Percentiles rank a stretch among this genome's conserved stretches.
Conservation (phyloP, 2,888 invertebrate species). For the Sinohyriopsis cumingii region DNA sequence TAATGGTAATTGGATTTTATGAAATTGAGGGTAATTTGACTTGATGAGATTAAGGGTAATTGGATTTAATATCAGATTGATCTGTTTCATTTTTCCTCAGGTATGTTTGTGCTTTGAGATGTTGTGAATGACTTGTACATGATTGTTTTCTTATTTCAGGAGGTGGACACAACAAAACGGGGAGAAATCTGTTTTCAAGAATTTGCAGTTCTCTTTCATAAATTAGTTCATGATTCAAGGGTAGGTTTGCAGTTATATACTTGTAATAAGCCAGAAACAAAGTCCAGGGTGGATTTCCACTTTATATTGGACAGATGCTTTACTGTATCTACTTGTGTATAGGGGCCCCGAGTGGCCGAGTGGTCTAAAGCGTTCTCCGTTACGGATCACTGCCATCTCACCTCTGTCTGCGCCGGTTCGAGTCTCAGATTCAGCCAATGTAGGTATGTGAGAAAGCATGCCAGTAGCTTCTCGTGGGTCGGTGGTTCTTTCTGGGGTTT, state of each 20-base stretch:
- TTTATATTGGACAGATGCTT: too few species aligned
- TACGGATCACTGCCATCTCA: too few species aligned
- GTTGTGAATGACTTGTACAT: not conserved
- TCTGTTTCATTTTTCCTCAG: not conserved
- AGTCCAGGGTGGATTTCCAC: not conserved
- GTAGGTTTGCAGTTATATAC: conserved; percentile 75
- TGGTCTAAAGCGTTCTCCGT: too few species aligned
- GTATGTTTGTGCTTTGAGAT: not conserved
- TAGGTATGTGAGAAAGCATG: too few species aligned
- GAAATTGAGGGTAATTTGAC: too few species aligned
- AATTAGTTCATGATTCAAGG: conserved; percentile 84
- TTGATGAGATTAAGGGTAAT: not conserved
- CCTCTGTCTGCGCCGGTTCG: too few species aligned
- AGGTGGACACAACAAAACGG: conserved; percentile 82
- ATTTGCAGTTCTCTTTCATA: conserved; percentile 88
- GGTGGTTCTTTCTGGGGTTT: too few species aligned
- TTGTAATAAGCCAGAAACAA: not conserved
- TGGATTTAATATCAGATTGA: not conserved
- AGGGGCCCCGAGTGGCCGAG: too few species aligned
- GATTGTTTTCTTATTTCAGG: conserved; percentile 77
- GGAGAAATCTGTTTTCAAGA: conserved; percentile 93
- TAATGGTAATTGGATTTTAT: too few species aligned
- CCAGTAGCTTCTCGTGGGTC: too few species aligned
- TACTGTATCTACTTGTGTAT: not conserved
- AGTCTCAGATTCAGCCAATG: too few species aligned